phyloP scores from a whole-genome alignment of 2,888 invertebrate species.

The Pherbina coryleti region DNA sequence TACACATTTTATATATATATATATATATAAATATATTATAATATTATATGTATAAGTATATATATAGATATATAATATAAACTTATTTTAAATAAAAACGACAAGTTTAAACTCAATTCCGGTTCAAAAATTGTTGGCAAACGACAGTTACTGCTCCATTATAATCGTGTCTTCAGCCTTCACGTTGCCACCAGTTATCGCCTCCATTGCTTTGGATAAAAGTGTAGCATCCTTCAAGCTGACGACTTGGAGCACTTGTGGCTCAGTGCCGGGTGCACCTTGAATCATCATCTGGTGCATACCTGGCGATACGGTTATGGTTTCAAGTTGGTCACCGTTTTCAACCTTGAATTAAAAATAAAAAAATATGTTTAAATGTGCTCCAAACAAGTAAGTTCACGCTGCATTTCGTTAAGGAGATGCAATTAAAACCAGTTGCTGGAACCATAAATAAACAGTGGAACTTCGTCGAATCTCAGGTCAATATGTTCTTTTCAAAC shows the following conservation, averaged over 20 bases:
- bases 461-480: slow-evolving; percentile 11
- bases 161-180: slow-evolving; percentile 77
- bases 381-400: background rate
- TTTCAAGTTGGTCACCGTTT: slow-evolving; percentile 81
- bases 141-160: slow-evolving; percentile 64
- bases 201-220: slow-evolving; percentile 84
- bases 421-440: slow-evolving; percentile 2
- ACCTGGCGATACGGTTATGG: slow-evolving; percentile 82
- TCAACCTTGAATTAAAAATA: slow-evolving; percentile 74
- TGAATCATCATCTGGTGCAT: slow-evolving; percentile 88
- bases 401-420: background rate
- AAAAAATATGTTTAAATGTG: background rate
- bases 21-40: too few species aligned
- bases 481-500: background rate
- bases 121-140: slow-evolving; percentile 13
- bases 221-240: slow-evolving; percentile 87
- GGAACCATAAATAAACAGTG: background rate
- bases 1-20: slow-evolving; percentile 36
- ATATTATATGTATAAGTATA: too few species aligned
- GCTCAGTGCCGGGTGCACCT: slow-evolving; percentile 77
- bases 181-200: slow-evolving; percentile 74
- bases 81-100: slow-evolving; percentile 13
- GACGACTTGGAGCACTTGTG: slow-evolving; percentile 85
- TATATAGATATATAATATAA: slow-evolving; percentile 29
- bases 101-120: background rate